These are phyloP conservation scores for Magallana gigas DNA, from an alignment of 1,140 invertebrate species.

Conservation along the genomic window DNA sequence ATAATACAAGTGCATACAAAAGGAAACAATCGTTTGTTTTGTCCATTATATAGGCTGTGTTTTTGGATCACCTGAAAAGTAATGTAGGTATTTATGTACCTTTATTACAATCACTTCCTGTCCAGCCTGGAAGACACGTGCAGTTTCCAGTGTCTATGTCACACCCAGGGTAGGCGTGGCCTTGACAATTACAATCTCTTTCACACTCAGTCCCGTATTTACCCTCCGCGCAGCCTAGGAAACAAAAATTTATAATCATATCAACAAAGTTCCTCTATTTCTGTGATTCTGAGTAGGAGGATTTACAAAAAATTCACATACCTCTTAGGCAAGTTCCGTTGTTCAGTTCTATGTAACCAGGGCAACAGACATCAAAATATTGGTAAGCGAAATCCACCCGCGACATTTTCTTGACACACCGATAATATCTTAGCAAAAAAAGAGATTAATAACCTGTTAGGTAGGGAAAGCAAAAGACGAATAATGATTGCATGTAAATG, in stretches of 20 bases:
- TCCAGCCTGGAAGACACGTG: slow-evolving; percentile 9
- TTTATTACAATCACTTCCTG: slow-evolving; percentile 14
- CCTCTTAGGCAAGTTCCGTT: slow-evolving; percentile 13
- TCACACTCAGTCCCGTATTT: neutral
- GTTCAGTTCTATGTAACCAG: neutral
- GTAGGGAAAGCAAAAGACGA: neutral
- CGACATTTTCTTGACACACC: neutral
- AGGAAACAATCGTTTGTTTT: too few species aligned
- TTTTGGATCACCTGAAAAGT: too few species aligned
- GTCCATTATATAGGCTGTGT: too few species aligned
- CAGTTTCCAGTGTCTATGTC: slow-evolving; percentile 13
- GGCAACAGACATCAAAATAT: neutral
- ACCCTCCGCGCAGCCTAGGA: neutral
- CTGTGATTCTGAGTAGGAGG: too few species aligned
- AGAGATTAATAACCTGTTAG: neutral
- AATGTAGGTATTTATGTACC: neutral
- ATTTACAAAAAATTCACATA: neutral
- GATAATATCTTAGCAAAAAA: neutral
- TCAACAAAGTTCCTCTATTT: neutral
- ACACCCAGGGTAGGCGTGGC: neutral
- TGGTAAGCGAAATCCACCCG: neutral
- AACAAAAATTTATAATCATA: neutral
- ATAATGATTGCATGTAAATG: neutral
- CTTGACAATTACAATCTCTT: slow-evolving; percentile 4
- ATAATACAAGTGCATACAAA: too few species aligned